These are phyloP conservation scores for Brassicogethes aeneus DNA, from an alignment of 2,888 invertebrate species.

Conservation along the genomic window DNA sequence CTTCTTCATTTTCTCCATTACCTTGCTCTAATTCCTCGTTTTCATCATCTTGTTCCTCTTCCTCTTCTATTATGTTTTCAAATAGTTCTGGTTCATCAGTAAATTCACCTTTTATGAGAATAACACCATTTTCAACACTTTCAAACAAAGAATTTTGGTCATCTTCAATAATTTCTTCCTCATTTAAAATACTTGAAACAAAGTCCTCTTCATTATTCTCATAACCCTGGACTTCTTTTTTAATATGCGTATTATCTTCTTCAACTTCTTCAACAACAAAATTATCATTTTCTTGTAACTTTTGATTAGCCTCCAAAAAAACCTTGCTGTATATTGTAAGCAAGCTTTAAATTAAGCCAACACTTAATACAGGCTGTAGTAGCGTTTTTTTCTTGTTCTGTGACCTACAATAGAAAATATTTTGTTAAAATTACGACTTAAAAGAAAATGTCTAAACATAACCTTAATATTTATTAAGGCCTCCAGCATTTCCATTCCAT, in stretches of 20 bases:
- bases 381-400: slow-evolving; percentile 8
- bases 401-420: slow-evolving; percentile 9
- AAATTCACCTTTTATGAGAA: slow-evolving; percentile 4
- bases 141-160: background rate
- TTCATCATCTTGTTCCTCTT: slow-evolving; percentile 2
- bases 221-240: no score
- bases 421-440: slow-evolving; percentile 1
- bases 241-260: background rate
- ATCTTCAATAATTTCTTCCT: slow-evolving; percentile 1
- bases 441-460: slow-evolving; percentile 10
- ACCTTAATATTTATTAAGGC: slow-evolving; percentile 27
- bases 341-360: slow-evolving; percentile 23
- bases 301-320: slow-evolving; percentile 20
- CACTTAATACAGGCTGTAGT: slow-evolving; percentile 23
- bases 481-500: slow-evolving; percentile 23
- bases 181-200: background rate
- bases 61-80: slow-evolving; percentile 3
- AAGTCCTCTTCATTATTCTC: background rate
- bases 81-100: slow-evolving; percentile 3
- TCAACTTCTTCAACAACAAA: slow-evolving; percentile 5
- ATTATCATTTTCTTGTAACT: slow-evolving; percentile 9
- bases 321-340: slow-evolving; percentile 23
- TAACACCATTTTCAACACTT: background rate
- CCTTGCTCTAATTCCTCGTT: slow-evolving; percentile 3
- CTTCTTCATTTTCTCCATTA: slow-evolving; percentile 1